These are phyloP conservation scores for Drosophila bocqueti DNA, from an alignment of 1,140 invertebrate species.

Conservation along the genomic window DNA sequence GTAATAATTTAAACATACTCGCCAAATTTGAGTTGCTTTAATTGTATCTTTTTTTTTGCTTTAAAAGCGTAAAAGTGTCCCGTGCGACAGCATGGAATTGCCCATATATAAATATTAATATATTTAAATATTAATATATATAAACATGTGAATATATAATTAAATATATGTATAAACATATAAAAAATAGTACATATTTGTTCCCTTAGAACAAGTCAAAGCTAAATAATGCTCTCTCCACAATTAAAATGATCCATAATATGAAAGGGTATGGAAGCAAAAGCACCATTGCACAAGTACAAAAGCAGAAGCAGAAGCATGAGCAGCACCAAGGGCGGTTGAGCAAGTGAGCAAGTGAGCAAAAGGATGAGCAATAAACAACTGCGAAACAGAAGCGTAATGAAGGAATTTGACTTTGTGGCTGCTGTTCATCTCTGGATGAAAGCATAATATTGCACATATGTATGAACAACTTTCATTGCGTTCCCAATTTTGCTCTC, in stretches of 20 bases:
- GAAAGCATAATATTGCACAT: conserved; percentile 8
- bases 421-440: conserved; percentile 25
- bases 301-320: not conserved
- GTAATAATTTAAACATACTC: no score
- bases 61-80: no score
- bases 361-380: conserved; percentile 19
- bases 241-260: not conserved
- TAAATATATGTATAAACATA: not conserved
- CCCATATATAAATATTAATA: no score
- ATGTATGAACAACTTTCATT: not conserved
- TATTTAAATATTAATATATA: no score
- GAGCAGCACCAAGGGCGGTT: not conserved
- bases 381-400: conserved; percentile 34
- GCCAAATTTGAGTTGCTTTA: no score
- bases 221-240: not conserved
- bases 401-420: conserved; percentile 39
- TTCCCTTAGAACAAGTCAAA: not conserved
- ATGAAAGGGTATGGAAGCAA: conserved; percentile 4
- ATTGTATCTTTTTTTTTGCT: no score
- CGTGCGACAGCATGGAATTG: no score
- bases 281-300: conserved; percentile 12
- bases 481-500: not conserved
- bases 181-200: not conserved
- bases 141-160: no score
- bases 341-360: conserved; percentile 9